Evolutionary conservation across 2,888 invertebrate species (phyloP).

Genomic region (Tipula unca): DNA sequence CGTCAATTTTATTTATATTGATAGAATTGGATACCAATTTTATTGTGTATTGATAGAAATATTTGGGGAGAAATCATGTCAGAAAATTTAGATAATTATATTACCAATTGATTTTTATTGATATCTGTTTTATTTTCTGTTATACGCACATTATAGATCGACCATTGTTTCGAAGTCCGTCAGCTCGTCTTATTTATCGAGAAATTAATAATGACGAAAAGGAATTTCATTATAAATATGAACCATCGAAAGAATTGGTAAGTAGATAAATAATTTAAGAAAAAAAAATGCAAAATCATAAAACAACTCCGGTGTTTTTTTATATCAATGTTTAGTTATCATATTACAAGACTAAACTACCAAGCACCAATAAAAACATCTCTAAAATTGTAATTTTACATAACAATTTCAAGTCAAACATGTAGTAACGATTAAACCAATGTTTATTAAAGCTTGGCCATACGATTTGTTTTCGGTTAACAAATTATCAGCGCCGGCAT

Average conservation of each 20-base stretch:
- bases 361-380: too few relatives aligned
- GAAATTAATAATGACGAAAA: conserved; percentile 38
- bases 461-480: too few relatives aligned
- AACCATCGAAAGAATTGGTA: conserved; percentile 44
- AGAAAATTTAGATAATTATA: background rate
- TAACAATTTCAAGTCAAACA: too few relatives aligned
- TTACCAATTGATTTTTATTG: background rate
- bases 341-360: too few relatives aligned
- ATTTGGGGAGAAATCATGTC: background rate
- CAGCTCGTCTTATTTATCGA: conserved; percentile 39
- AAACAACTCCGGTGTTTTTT: too few relatives aligned
- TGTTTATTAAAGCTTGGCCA: too few relatives aligned
- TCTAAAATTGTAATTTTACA: too few relatives aligned
- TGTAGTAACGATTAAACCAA: too few relatives aligned
- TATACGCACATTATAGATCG: conserved; percentile 29
- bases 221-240: conserved; percentile 42
- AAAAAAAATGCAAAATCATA: too few relatives aligned
- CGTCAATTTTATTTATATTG: background rate
- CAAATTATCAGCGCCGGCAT: too few relatives aligned
- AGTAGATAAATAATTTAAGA: conserved; percentile 29
- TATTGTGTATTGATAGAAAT: background rate
- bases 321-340: too few relatives aligned
- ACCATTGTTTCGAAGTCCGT: conserved; percentile 41
- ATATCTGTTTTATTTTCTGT: background rate
- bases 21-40: background rate